These are phyloP conservation scores for Odontocerum albicorne DNA, from an alignment of 2,888 invertebrate species.

Conservation along the genomic window DNA sequence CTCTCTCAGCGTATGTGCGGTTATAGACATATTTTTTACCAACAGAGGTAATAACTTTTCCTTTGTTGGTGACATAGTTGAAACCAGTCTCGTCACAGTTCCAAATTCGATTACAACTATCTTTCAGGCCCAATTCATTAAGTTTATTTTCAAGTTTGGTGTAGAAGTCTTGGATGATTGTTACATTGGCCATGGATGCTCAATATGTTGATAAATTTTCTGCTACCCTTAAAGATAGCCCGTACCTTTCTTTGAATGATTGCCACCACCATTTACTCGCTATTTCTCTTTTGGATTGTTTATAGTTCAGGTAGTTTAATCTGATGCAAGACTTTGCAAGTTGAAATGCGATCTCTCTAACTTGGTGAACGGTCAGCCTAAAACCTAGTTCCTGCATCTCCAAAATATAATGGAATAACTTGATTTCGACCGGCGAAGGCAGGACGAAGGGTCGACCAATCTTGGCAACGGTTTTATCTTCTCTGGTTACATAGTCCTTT, in stretches of 20 bases:
- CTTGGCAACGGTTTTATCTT: slow-evolving; percentile 2
- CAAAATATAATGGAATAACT: slow-evolving; percentile 18
- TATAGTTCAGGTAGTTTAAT: slow-evolving; percentile 23
- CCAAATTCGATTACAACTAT: slow-evolving; percentile 10
- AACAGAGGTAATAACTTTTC: slow-evolving; percentile 35
- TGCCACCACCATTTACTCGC: slow-evolving; percentile 31
- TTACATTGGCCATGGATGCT: slow-evolving; percentile 27
- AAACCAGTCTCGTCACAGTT: slow-evolving; percentile 37
- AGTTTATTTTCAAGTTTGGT: slow-evolving; percentile 29
- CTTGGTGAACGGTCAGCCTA: slow-evolving; percentile 23
- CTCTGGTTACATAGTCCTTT: slow-evolving; percentile 7
- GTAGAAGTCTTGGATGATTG: slow-evolving; percentile 24
- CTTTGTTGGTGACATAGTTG: slow-evolving; percentile 35
- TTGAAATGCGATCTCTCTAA: slow-evolving; percentile 22
- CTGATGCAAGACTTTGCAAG: slow-evolving; percentile 21
- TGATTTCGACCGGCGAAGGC: background rate
- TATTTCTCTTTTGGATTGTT: slow-evolving; percentile 24
- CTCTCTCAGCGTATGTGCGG: slow-evolving; percentile 35
- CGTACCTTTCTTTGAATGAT: slow-evolving; percentile 18
- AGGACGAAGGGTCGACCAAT: slow-evolving; percentile 7
- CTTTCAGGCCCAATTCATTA: slow-evolving; percentile 13
- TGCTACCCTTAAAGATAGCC: slow-evolving; percentile 30
- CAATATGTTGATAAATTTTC: slow-evolving; percentile 27
- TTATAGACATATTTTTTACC: slow-evolving; percentile 36
- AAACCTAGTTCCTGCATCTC: slow-evolving; percentile 4